Base-by-base conservation (phyloP, 2,888 invertebrate genomes). In the Mystacides longicornis region DNA sequence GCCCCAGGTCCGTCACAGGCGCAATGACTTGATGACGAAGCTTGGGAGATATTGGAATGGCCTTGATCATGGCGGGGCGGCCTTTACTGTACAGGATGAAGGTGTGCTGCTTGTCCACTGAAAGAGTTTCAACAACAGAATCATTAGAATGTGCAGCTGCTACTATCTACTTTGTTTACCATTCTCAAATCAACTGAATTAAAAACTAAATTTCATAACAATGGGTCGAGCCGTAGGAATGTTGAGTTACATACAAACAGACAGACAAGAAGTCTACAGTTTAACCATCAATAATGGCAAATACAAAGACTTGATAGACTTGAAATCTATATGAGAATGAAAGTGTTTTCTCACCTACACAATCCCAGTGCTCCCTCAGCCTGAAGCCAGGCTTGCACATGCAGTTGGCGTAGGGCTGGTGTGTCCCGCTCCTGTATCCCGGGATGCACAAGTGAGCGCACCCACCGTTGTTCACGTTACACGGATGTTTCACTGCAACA, bases 381-480 rank as follows among this genome's bases (percentile, higher is more conserved):
- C 78, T 77, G 73, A 81, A 89, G 2, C 91, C 91, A 63, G 86
- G 82, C 37, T 81, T 78, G 67, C 91, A 91, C 51, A 83, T 66
- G 71, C 91, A 92, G 64, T 79, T 80, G 60, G 82, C 81, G 61
- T 78, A 82, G 53, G 67, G 63, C 55, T 23, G 71, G 33, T 71
- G 66, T 0, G 76, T 72, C 27, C 67, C 66, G 37, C 62, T 62
- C 55, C 71, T 72, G 78, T 81, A 85, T 55, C 76, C 69, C 46
- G 88, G 80, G 58, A 89, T 74, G 72, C 91, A 91, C 60, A 91
- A 74, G 70, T 91, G 89, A 63, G 81, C 81, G 75, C 91, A 91
- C 60, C 81, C 81, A 62, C 86, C 86, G 66, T 83, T 82, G 65
- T 77, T 70, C 42, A 70, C 72, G 60, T 80, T 79, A 71, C 89